Evolutionary conservation across 2,888 invertebrate genomes (phyloP), one percentile per base, ranked within the genome.

Genomic region (Aromia moschata): DNA sequence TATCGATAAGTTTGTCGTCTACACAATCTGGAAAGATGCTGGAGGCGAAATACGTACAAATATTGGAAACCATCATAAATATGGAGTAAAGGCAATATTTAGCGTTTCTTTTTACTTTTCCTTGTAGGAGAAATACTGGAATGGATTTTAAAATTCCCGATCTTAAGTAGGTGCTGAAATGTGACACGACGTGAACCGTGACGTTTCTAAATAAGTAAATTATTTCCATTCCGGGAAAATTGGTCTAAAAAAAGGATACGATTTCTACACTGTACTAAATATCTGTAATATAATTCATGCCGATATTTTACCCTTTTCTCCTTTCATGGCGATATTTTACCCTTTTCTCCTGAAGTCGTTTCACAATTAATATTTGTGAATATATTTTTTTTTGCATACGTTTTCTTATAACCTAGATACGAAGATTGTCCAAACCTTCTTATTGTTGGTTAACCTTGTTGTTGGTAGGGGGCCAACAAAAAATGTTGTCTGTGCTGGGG

Each of bases 21-120:
- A 30, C 14, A 30, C 30, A 45, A 45, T 45, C 9, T 45, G 30
- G 15, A 15, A 30, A 7, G 30, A 25, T 30, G 44, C 46, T 33
- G 10, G 9, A 31, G 17, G 46, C 46, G 33, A 17, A 17, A 33
- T 10, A 46, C 44, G 46, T 46, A 46, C 46, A 46, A 46, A 46
- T 46, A 46, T 46, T 46, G 46, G 16, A 33, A 46, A 17, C 46
- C 33, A 46, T 46, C 46, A 33, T 33, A 33, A 45, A 46, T 33
- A 33, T 17, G 46, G 11, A 46, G 33, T 17, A 46, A 33, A 31
- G 33, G 46, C 46, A 46, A 46, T 33, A 33, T 46, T 46, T 46
- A 46, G 31, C 17, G 46, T 46, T 17, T 31, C 46, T 45, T 17
- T 46, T 33, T 17, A 15, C n/a, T 15, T 7, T 11, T 16, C 20